Conservation (phyloP, 2,113 vertebrate genomes). For the Calidris pygmaea region DNA sequence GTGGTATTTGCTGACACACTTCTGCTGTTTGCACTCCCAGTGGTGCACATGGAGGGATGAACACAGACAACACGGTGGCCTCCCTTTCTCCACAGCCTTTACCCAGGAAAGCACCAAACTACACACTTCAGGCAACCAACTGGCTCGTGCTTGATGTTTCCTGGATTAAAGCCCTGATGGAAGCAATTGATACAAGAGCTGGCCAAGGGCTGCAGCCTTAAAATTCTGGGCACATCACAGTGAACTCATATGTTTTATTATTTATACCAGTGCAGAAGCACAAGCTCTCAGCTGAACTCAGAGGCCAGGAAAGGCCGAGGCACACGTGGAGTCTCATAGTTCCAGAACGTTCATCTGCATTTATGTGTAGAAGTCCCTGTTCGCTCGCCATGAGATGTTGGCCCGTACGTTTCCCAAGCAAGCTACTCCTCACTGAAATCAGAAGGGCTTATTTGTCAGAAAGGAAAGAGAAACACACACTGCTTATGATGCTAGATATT, state of each 20-base stretch:
- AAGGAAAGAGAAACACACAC: not conserved
- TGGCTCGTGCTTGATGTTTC: not conserved
- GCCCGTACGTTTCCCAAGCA: not conserved
- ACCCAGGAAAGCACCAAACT: not conserved
- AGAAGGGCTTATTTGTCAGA: not conserved
- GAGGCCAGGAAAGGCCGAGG: not conserved
- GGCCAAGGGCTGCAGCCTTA: not conserved
- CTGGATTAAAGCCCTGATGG: not conserved
- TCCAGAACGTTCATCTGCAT: not conserved
- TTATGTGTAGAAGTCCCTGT: rapidly evolving
- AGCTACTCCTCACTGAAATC: not conserved
- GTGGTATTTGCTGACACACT: not conserved
- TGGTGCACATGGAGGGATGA: rapidly evolving
- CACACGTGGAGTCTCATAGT: not conserved
- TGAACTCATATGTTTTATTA: not conserved
- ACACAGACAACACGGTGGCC: not conserved
- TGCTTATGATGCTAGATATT: not conserved
- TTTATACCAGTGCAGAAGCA: not conserved
- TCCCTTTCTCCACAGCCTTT: not conserved
- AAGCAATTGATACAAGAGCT: not conserved
- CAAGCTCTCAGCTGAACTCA: not conserved
- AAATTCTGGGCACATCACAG: not conserved
- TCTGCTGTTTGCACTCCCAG: not conserved
- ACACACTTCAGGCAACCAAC: not conserved
- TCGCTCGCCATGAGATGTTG: rapidly evolving